These are phyloP conservation scores for Pseudochirops cupreus DNA, from an alignment of 2,797 vertebrate genomes.

Conservation along the genomic window DNA sequence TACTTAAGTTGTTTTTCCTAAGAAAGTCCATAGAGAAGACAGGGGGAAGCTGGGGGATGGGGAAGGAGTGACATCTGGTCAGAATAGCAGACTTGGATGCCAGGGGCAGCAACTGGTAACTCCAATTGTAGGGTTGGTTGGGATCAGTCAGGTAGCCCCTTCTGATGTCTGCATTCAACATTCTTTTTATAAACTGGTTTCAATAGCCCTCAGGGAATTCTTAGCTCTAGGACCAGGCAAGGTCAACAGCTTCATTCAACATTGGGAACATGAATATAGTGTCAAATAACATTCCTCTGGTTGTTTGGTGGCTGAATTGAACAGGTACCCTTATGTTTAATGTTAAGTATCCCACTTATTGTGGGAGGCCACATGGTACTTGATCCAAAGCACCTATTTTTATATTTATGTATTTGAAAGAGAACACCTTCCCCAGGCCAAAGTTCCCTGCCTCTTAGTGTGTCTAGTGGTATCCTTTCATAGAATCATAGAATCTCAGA, in stretches of 20 bases:
- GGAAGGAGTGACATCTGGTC: no score
- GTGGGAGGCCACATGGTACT: background rate
- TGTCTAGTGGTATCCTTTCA: background rate
- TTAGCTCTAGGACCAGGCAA: background rate
- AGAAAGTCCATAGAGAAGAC: no score
- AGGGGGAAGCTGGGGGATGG: no score
- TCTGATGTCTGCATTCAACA: background rate
- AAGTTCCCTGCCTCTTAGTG: background rate
- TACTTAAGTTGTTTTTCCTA: no score
- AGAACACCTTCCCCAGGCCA: background rate
- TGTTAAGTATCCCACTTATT: background rate
- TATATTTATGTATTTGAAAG: background rate
- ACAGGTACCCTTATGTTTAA: background rate
- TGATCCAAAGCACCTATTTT: background rate
- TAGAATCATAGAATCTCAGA: background rate
- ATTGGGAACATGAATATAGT: background rate
- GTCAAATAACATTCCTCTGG: background rate
- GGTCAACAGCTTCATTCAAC: background rate
- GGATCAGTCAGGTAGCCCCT: background rate
- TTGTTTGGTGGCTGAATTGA: background rate
- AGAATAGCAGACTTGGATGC: no score
- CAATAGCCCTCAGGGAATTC: background rate
- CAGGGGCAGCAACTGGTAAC: no score
- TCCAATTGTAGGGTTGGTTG: background rate
- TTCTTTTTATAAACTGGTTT: background rate